Conservation (phyloP, 1,140 invertebrate species). For the Nylanderia fulva region DNA sequence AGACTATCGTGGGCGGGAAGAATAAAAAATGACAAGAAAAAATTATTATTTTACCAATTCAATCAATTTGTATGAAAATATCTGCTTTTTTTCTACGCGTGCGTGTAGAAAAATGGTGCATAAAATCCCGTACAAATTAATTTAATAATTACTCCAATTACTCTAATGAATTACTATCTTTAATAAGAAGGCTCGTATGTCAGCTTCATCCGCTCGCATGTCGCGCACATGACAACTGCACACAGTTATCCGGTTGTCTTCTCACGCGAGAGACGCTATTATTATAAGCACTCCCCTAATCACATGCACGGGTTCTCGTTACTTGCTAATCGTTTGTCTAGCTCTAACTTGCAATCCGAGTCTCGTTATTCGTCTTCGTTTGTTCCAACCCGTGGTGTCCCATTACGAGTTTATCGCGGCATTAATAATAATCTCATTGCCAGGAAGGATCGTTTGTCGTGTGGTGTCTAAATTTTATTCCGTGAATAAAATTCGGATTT, state of each 20-base stretch:
- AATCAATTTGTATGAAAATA: too few species aligned
- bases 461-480: constrained; percentile 17
- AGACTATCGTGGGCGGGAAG: too few species aligned
- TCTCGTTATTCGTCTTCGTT: constrained; percentile 75
- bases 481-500: not conserved
- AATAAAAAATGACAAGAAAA: too few species aligned
- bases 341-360: constrained; percentile 54
- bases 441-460: not conserved
- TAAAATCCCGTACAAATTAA: not conserved
- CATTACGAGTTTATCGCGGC: not conserved
- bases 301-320: not conserved
- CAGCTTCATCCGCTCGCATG: not conserved
- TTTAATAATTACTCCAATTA: not conserved
- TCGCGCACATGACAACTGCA: constrained; percentile 19
- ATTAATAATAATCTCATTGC: constrained; percentile 32
- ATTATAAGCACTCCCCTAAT: not conserved
- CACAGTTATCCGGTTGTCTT: constrained; percentile 32
- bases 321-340: constrained; percentile 42
- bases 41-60: too few species aligned
- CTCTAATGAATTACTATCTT: not conserved
- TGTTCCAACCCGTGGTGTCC: constrained; percentile 30
- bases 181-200: not conserved
- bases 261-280: not conserved
- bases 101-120: too few species aligned
- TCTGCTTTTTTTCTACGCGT: too few species aligned